These are phyloP conservation scores for Bombylius discolor DNA, from an alignment of 2,888 invertebrate genomes.

Conservation along the genomic window DNA sequence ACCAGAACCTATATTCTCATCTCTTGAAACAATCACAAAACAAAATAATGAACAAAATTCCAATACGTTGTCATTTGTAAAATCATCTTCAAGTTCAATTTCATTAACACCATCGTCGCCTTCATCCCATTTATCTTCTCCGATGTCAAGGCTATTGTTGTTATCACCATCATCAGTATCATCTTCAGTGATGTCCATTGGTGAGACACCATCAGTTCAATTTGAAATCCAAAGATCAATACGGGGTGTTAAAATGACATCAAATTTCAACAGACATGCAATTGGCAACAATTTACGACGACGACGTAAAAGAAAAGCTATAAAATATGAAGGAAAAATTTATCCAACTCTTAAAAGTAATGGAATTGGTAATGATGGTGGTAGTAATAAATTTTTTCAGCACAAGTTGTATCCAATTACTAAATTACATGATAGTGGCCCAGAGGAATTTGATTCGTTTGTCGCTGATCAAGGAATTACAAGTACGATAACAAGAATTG, in stretches of 20 bases:
- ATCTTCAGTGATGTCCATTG: no score
- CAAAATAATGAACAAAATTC: no score
- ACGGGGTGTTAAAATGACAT: neutral
- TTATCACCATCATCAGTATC: constrained; percentile 1
- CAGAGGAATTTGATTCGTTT: neutral
- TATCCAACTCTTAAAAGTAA: constrained; percentile 1
- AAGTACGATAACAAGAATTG: neutral
- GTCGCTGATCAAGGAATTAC: constrained; percentile 7
- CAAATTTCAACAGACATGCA: constrained; percentile 11
- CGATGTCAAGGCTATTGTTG: neutral
- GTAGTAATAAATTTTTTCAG: no score
- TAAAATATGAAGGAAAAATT: constrained; percentile 2
- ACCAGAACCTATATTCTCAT: no score
- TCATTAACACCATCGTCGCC: neutral
- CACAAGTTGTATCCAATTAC: neutral
- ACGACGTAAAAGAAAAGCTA: constrained; percentile 11
- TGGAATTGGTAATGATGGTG: constrained; percentile 1
- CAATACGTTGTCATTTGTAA: neutral
- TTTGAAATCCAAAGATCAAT: no score
- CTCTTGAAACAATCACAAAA: no score
- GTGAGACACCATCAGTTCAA: no score
- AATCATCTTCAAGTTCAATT: neutral
- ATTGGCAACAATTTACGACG: neutral
- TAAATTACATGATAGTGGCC: neutral
- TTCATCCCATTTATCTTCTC: neutral